Base-by-base conservation (phyloP, 2,888 invertebrate genomes). In the Synanthedon formicaeformis region DNA sequence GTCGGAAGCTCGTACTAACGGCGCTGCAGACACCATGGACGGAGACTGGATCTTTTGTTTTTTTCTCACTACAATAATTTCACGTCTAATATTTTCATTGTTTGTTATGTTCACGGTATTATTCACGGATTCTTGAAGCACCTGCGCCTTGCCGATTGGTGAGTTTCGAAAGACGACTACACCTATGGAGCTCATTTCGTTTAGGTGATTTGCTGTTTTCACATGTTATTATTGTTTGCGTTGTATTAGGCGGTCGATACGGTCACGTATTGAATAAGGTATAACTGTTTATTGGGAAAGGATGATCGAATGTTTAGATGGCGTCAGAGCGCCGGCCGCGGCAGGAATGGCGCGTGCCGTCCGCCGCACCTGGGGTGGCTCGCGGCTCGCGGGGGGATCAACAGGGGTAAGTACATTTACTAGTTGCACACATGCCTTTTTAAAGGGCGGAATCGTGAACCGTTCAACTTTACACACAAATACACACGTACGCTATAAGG, bases 61-160 rank as follows among this genome's bases (percentile, higher is more conserved):
- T 67, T 89, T 90, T 57, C 88, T 76, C 64, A 90, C 77, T 53
- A 90, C 88, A 48, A 90, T 86, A 58, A 90, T 84, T 78, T 89
- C 86, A 66, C 85, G 79, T 64, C 79, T 72, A 55, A 75, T 71
- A 58, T 73, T 78, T 54, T 76, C 80, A 61, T 84, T 84, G 65
- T 84, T 86, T 62, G 81, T 81, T 71, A 89, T 90, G 69, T 88
- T 90, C 70, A 85, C 74, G 69, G 85, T 76, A 83, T 89, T 90
- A 85, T 89, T 90, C 77, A 89, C 89, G 73, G 88, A 81, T 74
- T 90, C 90, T 68, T 91, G 91, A 61, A 91, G 89, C 81, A 92
- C 89, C 88, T 91, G 91, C 81, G 89, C 73, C 69, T 90, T 90
- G 69, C 81, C 81, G 64, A 89, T 81, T 60, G 87, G 81, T 61